Percentiles rank a stretch among this genome's conserved stretches.
These are phyloP conservation scores for Microtus pennsylvanicus DNA, from an alignment of 2,113 vertebrate species.

Conservation along the genomic window DNA sequence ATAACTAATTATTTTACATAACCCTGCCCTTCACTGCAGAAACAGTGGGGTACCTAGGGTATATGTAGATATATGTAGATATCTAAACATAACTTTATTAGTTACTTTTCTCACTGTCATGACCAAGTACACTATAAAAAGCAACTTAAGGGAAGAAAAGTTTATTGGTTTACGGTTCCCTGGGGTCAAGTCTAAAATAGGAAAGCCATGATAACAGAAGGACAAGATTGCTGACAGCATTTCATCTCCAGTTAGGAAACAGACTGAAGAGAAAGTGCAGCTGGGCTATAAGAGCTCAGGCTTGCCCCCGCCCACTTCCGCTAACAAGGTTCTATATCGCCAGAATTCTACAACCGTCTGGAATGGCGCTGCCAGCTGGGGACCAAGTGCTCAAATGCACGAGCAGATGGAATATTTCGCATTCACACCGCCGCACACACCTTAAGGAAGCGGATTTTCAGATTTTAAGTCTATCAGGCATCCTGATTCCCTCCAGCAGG, in stretches of 20 bases:
- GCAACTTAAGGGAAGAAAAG: not conserved
- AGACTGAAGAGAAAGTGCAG: not conserved
- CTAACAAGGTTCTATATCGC: not conserved
- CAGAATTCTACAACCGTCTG: not conserved
- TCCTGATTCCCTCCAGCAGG: not conserved
- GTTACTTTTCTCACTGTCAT: not conserved
- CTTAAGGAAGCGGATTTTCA: not conserved
- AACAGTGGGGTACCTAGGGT: not conserved
- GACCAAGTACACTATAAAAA: not conserved
- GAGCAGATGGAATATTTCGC: too few species aligned
- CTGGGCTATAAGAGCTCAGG: not conserved
- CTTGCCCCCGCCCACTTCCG: not conserved
- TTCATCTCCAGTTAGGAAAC: not conserved
- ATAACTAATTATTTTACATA: not conserved
- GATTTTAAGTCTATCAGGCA: not conserved
- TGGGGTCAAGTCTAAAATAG: not conserved
- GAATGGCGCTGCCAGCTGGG: not conserved
- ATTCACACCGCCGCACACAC: not conserved
- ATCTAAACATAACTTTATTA: too few species aligned
- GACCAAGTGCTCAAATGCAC: not conserved
- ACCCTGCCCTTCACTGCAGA: not conserved
- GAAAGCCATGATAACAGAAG: not conserved
- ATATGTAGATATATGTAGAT: too few species aligned
- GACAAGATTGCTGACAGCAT: not conserved
- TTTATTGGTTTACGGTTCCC: not conserved